Base-by-base conservation (phyloP, 2,113 vertebrate species). In the Callocephalon fimbriatum region DNA sequence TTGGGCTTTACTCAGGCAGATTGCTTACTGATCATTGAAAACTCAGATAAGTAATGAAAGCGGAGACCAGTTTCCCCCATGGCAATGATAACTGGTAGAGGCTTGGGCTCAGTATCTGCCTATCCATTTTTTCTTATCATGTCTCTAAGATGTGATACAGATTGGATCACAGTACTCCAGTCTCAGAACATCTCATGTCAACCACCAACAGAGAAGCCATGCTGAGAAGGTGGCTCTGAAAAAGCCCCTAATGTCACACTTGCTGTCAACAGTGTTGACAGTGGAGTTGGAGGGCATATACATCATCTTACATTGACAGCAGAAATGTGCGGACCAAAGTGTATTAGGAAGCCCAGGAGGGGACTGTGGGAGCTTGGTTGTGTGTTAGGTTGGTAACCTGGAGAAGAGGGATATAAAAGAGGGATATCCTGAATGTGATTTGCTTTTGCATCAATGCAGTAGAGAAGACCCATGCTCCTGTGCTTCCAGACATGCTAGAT, bases 31-130 rank as follows among this genome's bases (percentile, higher is more conserved):
- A 27, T 66, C 67, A 66, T 25, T 56, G 65, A 79, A 59, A 76
- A 50, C 16, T 47, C 77, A 32, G 79, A 21, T 20, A 54, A 21
- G 9, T 54, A 27, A 27, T 19, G 45, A 18, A 54, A 71, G 62
- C 2, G 3, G 56, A 63, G 48, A 61, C 31, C 17, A 11, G 12
- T 45, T 56, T 19, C 6, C 7, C 6, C 15, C 3, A 0, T 35
- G 56, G 17, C 65, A 51, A 5, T 27, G 50, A 26, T 12, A 75
- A 42, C 23, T 40, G 23, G 7, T 40, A 37, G 37, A 82, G 8
- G 3, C 78, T 68, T 77, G 42, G 7, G 26, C 17, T 68, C n/a
- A 22, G 9, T 37, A 8, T 51, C 59, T 51, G 12, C 31, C 9
- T 47, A 29, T 13, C 14, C 7, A 1, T 22, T 44, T 51, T 56